Evolutionary conservation across 2,113 vertebrate genomes (phyloP).

Genomic region (Trematocara unimaculatum): DNA sequence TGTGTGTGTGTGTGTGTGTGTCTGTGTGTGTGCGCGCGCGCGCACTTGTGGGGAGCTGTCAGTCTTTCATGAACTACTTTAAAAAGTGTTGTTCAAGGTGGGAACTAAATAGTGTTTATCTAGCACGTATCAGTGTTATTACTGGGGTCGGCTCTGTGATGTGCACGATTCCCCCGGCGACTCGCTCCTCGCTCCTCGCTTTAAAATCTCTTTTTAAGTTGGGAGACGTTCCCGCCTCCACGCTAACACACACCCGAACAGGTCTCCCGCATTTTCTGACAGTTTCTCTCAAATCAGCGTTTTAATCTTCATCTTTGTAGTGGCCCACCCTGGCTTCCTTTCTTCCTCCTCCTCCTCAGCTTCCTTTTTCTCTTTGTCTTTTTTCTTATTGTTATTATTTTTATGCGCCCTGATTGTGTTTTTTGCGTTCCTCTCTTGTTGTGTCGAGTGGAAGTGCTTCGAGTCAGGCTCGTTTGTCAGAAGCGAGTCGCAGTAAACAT

Average conservation of each 20-base stretch:
- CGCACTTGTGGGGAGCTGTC: conserved; percentile 45
- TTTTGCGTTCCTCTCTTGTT: conserved; percentile 36
- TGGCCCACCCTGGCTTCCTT: conserved; percentile 25
- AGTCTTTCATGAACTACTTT: conserved; percentile 68
- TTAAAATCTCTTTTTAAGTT: conserved; percentile 69
- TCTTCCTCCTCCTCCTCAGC: neutral
- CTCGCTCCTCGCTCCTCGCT: conserved; percentile 50
- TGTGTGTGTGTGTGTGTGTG: neutral
- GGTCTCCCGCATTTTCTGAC: conserved; percentile 57
- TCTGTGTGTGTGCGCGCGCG: neutral
- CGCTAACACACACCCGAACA: conserved; percentile 46
- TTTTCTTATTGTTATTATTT: conserved; percentile 10
- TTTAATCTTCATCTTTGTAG: conserved; percentile 33
- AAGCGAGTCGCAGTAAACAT: conserved; percentile 1
- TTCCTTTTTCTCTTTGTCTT: conserved; percentile 11
- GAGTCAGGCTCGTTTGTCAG: conserved; percentile 50
- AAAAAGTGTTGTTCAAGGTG: conserved; percentile 72
- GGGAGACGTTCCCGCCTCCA: conserved; percentile 47
- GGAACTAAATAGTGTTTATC: conserved; percentile 76
- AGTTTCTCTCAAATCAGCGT: conserved; percentile 52
- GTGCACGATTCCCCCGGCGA: conserved; percentile 66
- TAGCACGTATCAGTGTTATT: conserved; percentile 74
- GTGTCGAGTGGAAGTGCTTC: conserved; percentile 49
- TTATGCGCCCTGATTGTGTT: conserved; percentile 54
- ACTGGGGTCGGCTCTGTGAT: conserved; percentile 57